Percentiles rank a stretch among this genome's conserved stretches.
Evolutionary conservation across 2,888 invertebrate species (phyloP).

Genomic region (Priapulus caudatus): DNA sequence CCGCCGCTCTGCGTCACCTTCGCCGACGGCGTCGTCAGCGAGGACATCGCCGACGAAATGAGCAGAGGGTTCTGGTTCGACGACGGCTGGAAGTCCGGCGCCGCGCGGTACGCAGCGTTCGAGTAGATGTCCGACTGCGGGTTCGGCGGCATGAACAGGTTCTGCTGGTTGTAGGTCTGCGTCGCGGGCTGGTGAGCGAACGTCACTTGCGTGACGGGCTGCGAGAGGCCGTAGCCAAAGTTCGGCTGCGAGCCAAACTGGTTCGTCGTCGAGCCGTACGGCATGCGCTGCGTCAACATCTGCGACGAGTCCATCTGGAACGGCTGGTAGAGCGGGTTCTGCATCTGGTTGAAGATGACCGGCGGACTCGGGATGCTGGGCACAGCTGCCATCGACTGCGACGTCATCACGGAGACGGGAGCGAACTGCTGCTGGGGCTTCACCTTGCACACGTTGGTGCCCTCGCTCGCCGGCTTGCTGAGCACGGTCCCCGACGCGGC

Average conservation of each 20-base stretch:
- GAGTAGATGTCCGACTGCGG: constrained; percentile 57
- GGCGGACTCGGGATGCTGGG: constrained; percentile 67
- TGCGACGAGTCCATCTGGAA: constrained; percentile 52
- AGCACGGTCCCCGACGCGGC: not conserved
- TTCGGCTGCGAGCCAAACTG: constrained; percentile 23
- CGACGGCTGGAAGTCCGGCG: constrained; percentile 50
- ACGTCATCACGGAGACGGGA: constrained; percentile 14
- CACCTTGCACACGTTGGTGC: constrained; percentile 47
- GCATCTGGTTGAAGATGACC: constrained; percentile 60
- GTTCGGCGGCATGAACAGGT: constrained; percentile 47
- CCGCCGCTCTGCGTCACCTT: constrained; percentile 42
- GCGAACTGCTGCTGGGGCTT: constrained; percentile 64
- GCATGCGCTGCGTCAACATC: constrained; percentile 28
- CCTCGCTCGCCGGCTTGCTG: constrained; percentile 21
- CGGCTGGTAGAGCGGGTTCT: constrained; percentile 65
- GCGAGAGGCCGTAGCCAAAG: constrained; percentile 46
- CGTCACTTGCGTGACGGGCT: constrained; percentile 19
- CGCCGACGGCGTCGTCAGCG: constrained; percentile 75
- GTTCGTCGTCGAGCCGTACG: constrained; percentile 17
- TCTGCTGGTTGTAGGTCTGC: constrained; percentile 31
- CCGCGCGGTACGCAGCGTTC: constrained; percentile 50
- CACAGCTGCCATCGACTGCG: constrained; percentile 17
- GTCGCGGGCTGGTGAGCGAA: constrained; percentile 35
- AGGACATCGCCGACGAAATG: constrained; percentile 67
- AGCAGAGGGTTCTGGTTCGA: constrained; percentile 75